These are phyloP conservation scores for Tetraodon nigroviridis DNA, from an alignment of 2,113 vertebrate genomes.

Conservation along the genomic window DNA sequence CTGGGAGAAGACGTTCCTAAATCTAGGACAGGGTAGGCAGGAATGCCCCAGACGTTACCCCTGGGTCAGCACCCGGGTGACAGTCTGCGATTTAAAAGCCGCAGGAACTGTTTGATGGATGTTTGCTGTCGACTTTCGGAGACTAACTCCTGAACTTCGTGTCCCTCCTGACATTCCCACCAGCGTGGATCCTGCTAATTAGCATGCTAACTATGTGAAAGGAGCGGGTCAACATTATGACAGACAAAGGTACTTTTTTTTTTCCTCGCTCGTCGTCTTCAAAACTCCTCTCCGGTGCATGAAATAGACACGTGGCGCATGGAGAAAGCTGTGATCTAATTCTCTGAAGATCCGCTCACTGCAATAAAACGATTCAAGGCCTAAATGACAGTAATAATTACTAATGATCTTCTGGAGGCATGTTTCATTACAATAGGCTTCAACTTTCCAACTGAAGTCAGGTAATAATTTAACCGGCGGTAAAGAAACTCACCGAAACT, in stretches of 20 bases:
- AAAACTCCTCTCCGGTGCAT: too few relatives aligned
- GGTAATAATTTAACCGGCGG: slow-evolving; percentile 7
- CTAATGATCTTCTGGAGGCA: slow-evolving; percentile 5
- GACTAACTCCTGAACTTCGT: background rate
- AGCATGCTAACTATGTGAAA: too few relatives aligned
- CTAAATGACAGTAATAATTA: background rate
- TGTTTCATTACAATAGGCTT: background rate
- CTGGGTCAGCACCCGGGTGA: background rate
- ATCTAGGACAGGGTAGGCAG: background rate
- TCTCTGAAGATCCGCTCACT: too few relatives aligned
- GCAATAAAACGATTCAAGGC: slow-evolving; percentile 3
- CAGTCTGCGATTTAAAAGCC: background rate
- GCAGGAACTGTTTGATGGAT: background rate
- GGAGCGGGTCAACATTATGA: too few relatives aligned
- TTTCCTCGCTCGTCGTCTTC: too few relatives aligned
- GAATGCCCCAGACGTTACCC: background rate
- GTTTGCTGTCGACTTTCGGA: too few relatives aligned
- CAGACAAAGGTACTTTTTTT: too few relatives aligned
- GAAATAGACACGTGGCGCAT: too few relatives aligned
- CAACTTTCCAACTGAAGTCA: slow-evolving; percentile 5
- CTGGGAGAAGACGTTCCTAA: background rate
- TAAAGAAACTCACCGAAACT: too few relatives aligned
- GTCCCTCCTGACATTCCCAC: too few relatives aligned
- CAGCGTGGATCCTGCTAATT: too few relatives aligned
- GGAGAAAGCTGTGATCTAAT: too few relatives aligned